Conservation (phyloP, 2,113 vertebrate species). For the Gymnobelideus leadbeateri region DNA sequence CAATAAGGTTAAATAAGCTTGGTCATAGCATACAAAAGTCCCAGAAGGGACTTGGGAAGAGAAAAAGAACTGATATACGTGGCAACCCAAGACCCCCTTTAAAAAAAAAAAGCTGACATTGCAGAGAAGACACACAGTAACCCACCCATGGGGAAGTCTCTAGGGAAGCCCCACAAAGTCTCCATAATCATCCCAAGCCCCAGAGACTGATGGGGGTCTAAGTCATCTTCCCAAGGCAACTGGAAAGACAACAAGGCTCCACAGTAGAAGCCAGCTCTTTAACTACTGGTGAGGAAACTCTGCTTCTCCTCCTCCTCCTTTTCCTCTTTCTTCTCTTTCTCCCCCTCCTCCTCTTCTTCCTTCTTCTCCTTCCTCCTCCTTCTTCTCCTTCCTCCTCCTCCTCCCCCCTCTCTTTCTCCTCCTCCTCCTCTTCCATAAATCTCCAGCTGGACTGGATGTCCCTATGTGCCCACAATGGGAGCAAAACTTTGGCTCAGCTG, state of each 20-base stretch:
- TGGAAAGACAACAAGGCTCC: background rate
- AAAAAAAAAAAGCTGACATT: background rate
- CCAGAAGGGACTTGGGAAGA: background rate
- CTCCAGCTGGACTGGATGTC: background rate
- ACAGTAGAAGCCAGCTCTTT: background rate
- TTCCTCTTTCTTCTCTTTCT: no score
- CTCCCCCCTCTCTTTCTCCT: background rate
- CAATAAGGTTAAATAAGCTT: background rate
- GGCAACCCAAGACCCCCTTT: background rate
- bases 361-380: no score
- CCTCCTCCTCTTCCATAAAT: background rate
- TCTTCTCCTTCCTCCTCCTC: background rate
- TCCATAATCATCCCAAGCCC: background rate
- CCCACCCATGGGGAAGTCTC: background rate
- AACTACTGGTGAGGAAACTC: background rate
- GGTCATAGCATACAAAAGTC: background rate
- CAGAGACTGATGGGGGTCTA: background rate
- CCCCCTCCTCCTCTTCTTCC: no score
- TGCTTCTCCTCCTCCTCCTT: background rate
- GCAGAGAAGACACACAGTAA: background rate
- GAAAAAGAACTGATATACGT: background rate
- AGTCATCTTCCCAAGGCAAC: background rate
- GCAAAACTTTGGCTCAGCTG: background rate
- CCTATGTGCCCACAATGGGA: background rate
- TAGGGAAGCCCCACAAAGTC: background rate